Percentiles rank a stretch among this genome's conserved stretches.
These are phyloP conservation scores for Lanius collurio DNA, from an alignment of 2,113 vertebrate species.

Conservation along the genomic window DNA sequence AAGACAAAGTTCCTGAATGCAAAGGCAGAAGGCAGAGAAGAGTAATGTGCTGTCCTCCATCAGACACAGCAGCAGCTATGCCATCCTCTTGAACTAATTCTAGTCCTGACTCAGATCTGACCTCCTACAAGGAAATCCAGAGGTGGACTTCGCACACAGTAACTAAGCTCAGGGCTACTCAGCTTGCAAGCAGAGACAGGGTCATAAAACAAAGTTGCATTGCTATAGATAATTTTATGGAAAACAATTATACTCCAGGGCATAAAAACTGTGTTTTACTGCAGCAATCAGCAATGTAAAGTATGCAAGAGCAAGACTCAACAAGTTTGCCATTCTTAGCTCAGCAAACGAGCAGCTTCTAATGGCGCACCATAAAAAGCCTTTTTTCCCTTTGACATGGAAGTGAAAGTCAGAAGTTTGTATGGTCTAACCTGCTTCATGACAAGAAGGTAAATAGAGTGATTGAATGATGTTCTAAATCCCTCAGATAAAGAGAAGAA, in stretches of 20 bases:
- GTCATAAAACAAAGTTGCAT: neutral
- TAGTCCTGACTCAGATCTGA: neutral
- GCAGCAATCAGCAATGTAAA: slow-evolving; percentile 16
- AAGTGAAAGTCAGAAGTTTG: neutral
- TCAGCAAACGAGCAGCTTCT: neutral
- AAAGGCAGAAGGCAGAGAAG: neutral
- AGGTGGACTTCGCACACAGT: neutral
- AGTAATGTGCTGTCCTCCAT: neutral
- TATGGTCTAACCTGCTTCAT: neutral
- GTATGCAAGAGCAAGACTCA: slow-evolving; percentile 2
- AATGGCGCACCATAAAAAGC: neutral
- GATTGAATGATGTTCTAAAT: neutral
- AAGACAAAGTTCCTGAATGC: neutral
- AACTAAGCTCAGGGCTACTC: neutral
- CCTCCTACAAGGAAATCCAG: neutral
- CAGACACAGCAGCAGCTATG: neutral
- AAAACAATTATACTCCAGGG: neutral
- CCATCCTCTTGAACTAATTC: neutral
- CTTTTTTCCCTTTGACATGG: neutral
- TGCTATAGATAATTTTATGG: neutral
- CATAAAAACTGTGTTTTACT: neutral
- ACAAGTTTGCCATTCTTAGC: neutral
- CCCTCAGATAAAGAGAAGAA: neutral
- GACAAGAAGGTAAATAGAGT: neutral
- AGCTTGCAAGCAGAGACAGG: neutral